Conservation (phyloP, 2,888 invertebrate species). For the Drosophila niveifrons region DNA sequence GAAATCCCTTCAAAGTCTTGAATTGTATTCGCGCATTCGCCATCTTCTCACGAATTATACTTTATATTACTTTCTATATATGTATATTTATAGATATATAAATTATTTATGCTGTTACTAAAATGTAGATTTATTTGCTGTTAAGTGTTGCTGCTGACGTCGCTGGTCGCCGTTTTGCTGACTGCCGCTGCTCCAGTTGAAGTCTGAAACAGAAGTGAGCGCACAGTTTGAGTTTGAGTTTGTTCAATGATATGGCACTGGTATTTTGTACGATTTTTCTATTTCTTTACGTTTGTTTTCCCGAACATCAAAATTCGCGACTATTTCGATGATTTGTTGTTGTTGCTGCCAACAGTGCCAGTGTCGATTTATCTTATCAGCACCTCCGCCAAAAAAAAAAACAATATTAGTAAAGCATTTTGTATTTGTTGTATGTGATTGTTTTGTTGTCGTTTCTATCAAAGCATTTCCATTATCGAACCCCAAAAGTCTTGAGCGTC, state of each 20-base stretch:
- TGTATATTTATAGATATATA: neutral
- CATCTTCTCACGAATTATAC: conserved; percentile 21
- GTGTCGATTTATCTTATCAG: conserved; percentile 56
- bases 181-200: conserved; percentile 32
- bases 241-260: conserved; percentile 31
- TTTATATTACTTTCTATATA: neutral
- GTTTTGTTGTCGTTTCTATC: conserved; percentile 49
- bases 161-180: neutral
- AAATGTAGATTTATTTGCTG: neutral
- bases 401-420: conserved; percentile 26
- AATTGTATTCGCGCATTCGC: conserved; percentile 78
- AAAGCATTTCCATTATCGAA: conserved; percentile 50
- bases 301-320: conserved; percentile 22
- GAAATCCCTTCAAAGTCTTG: conserved; percentile 86
- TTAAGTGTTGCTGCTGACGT: neutral
- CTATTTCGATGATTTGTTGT: conserved; percentile 3
- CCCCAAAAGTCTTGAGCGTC: conserved; percentile 8
- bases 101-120: neutral
- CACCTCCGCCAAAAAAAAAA: conserved; percentile 28
- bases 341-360: neutral
- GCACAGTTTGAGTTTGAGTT: conserved; percentile 6
- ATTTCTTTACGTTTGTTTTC: conserved; percentile 22
- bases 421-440: conserved; percentile 26
- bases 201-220: conserved; percentile 55
- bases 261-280: conserved; percentile 17